Conservation (phyloP, 2,113 vertebrate species). For the Leucopternis melanops region DNA sequence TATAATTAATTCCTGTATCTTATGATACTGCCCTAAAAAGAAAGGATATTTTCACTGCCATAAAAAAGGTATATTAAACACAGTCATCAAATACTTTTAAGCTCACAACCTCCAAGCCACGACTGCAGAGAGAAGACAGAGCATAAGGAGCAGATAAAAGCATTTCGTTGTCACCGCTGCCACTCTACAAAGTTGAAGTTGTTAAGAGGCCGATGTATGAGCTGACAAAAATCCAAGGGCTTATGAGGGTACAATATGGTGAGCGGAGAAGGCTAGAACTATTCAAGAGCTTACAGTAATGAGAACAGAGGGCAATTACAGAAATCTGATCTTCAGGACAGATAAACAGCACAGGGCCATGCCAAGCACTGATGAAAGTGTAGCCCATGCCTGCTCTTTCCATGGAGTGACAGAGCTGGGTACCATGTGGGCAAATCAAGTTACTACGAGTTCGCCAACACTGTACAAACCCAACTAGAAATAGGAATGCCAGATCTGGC, state of each 20-base stretch:
- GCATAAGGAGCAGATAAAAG: neutral
- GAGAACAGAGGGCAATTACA: neutral
- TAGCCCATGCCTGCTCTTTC: neutral
- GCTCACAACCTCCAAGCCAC: neutral
- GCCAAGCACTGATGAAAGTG: no score
- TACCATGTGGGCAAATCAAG: fast-evolving
- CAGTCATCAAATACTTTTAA: neutral
- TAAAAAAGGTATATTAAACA: neutral
- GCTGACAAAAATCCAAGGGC: neutral
- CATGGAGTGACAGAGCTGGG: neutral
- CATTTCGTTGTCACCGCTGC: fast-evolving
- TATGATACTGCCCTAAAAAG: neutral
- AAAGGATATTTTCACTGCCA: neutral
- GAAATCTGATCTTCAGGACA: neutral
- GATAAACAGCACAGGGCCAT: neutral
- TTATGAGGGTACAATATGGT: fast-evolving
- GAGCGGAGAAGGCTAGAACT: neutral
- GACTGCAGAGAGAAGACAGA: neutral
- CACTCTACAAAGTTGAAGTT: neutral
- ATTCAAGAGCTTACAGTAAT: neutral
- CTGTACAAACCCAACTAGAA: neutral
- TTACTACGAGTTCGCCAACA: neutral
- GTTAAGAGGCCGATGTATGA: neutral
- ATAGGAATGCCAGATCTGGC: neutral
- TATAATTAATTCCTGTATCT: neutral